phyloP scores from a whole-genome alignment of 2,888 invertebrate species.

The Tipula vernalis region DNA sequence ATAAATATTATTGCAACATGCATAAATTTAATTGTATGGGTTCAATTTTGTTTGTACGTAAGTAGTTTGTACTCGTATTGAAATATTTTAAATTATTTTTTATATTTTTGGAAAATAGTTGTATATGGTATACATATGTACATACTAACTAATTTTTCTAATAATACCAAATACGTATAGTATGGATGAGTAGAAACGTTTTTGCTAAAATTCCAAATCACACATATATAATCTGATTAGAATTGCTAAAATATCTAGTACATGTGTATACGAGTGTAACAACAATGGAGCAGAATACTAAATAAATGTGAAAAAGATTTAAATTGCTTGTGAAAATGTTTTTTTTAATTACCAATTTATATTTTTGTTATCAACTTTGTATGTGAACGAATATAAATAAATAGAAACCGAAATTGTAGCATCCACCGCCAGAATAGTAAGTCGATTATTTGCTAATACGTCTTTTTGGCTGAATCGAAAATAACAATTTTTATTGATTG shows the following conservation, averaged over 20 bases:
- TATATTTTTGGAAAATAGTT: not conserved
- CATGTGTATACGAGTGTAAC: not conserved
- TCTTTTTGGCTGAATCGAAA: not conserved
- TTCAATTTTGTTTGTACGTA: not conserved
- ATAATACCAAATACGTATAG: too few species aligned
- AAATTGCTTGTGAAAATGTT: not conserved
- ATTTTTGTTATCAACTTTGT: not conserved
- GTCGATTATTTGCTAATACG: not conserved
- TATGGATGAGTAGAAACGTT: not conserved
- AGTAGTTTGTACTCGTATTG: not conserved
- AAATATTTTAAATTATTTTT: not conserved
- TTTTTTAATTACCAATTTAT: not conserved
- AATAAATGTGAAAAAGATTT: not conserved
- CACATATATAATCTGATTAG: not conserved
- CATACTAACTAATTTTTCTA: too few species aligned
- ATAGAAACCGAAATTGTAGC: not conserved
- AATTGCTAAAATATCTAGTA: not conserved
- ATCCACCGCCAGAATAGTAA: not conserved
- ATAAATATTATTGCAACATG: not conserved
- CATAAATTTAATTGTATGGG: not conserved
- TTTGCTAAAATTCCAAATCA: not conserved
- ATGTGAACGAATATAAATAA: not conserved
- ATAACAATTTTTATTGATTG: not conserved
- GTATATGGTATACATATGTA: not conserved
- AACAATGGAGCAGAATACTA: not conserved